These are phyloP conservation scores for Beaufortia kweichowensis DNA, from an alignment of 2,113 vertebrate species.

Conservation along the genomic window DNA sequence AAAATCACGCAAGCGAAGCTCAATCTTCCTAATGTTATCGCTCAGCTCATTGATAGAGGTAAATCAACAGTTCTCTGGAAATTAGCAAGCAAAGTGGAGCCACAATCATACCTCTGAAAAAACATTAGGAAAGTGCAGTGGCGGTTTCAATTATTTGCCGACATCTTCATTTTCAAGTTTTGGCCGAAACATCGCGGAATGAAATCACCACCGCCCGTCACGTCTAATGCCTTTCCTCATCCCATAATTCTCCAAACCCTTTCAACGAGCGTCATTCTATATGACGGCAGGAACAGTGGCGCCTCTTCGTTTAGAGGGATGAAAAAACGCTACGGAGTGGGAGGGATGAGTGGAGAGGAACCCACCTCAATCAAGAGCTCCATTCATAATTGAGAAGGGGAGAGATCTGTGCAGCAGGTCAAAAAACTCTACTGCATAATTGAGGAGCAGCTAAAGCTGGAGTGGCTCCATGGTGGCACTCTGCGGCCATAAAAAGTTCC, in stretches of 20 bases:
- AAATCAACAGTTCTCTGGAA: neutral
- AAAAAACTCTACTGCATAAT: slow-evolving; percentile 66
- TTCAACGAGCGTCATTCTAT: slow-evolving; percentile 34
- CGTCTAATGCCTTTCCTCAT: slow-evolving; percentile 40
- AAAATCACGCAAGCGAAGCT: neutral
- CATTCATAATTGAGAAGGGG: slow-evolving; percentile 62
- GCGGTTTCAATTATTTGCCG: slow-evolving; percentile 41
- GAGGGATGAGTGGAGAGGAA: slow-evolving; percentile 46
- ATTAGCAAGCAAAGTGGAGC: slow-evolving; percentile 2
- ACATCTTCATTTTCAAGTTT: slow-evolving; percentile 32
- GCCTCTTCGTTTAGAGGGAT: slow-evolving; percentile 49
- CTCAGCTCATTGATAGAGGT: neutral
- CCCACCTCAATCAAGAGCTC: slow-evolving; percentile 60
- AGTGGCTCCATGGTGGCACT: slow-evolving; percentile 60
- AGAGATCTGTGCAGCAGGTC: slow-evolving; percentile 62
- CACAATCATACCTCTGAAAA: neutral
- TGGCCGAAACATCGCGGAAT: slow-evolving; percentile 8
- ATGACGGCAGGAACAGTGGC: slow-evolving; percentile 51
- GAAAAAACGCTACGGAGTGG: slow-evolving; percentile 15
- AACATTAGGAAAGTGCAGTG: neutral
- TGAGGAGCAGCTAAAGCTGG: slow-evolving; percentile 58
- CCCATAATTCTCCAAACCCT: slow-evolving; percentile 41
- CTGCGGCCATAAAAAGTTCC: slow-evolving; percentile 53
- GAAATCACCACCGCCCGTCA: slow-evolving; percentile 41
- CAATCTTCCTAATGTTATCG: neutral